Evolutionary conservation across 1,140 invertebrate genomes (phyloP).

Genomic region (Samia ricini): DNA sequence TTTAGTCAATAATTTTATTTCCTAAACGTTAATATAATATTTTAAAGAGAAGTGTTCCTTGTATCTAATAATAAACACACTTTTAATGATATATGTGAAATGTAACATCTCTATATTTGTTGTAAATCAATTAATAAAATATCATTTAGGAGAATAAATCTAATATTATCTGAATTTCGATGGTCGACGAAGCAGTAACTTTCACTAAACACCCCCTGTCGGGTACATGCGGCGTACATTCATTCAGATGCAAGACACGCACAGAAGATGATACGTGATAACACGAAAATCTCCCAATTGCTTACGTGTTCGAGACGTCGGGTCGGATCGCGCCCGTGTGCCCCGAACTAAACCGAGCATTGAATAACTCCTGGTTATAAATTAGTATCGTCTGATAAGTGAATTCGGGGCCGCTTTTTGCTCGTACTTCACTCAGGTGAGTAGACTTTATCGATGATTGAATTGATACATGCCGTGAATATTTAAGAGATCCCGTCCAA

Average conservation of each 20-base stretch:
- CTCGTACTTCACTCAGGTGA: conserved; percentile 53
- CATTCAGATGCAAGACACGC: conserved; percentile 52
- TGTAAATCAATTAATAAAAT: not conserved
- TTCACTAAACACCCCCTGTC: conserved; percentile 25
- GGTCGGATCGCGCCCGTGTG: conserved; percentile 25
- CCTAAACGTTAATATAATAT: too few species aligned
- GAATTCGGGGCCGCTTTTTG: conserved; percentile 54
- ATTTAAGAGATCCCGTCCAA: conserved; percentile 4
- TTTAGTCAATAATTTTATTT: too few species aligned
- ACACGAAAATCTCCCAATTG: conserved; percentile 74
- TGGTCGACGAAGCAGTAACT: conserved; percentile 51
- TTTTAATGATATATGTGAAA: too few species aligned
- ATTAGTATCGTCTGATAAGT: conserved; percentile 68
- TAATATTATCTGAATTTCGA: conserved; percentile 19
- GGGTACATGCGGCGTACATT: conserved; percentile 9
- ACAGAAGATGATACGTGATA: conserved; percentile 73
- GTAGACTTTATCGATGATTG: conserved; percentile 61
- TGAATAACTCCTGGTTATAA: conserved; percentile 69
- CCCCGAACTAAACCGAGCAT: conserved; percentile 52
- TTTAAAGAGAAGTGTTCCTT: too few species aligned
- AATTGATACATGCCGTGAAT: conserved; percentile 54
- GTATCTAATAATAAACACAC: too few species aligned
- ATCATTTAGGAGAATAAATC: conserved; percentile 1
- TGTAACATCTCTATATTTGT: not conserved
- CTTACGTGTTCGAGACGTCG: conserved; percentile 65